Base-by-base conservation (phyloP, 2,888 invertebrate genomes). In the Aproaerema taeniolella region DNA sequence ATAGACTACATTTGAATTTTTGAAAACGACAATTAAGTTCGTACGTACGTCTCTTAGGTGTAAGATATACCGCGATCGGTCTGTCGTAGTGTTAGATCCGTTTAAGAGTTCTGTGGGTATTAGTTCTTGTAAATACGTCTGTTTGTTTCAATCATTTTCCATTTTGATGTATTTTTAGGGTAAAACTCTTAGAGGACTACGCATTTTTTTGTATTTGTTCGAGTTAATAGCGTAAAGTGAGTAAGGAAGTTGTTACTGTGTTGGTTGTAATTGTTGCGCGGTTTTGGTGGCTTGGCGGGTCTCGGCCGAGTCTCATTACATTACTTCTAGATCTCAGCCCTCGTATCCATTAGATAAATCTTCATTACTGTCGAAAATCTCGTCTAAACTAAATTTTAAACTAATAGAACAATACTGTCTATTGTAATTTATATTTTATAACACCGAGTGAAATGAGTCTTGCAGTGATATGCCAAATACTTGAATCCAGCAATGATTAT, bases 381-480 rank as follows among this genome's bases (percentile, higher is more conserved):
- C 33, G 32, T 30, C 33, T 33, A 32, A 33, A n/a, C 24, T 8
- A 36, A 42, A 36, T 33, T 34, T 33, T 34, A 32, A 41, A 28
- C 11, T 35, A 37, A 37, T 20, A 20, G 10, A 39, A 26, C 28
- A 39, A 28, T 28, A 33, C 14, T 16, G 11, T 25, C 31, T 25
- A 24, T 28, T 32, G 31, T 32, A 33, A 25, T 39, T 58, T 56
- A 72, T 75, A 74, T 73, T 73, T 72, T 73, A 67, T 65, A 49
- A 56, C 55, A 70, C 65, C 60, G 50, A 32, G 50, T 52, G 46
- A 59, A 64, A 62, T 56, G 68, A 72, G 76, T 82, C 75, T 79
- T 76, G 77, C 82, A 80, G 81, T 82, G 80, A 82, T 81, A 83
- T 82, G 83, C 85, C 85, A 86, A 83, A 83, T 69, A 73, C 69